A percentile compares a stretch with the other conserved stretches of the same genome.
Evolutionary conservation across 2,113 vertebrate genomes (phyloP).

Genomic region (Chlamydotis undulata): DNA sequence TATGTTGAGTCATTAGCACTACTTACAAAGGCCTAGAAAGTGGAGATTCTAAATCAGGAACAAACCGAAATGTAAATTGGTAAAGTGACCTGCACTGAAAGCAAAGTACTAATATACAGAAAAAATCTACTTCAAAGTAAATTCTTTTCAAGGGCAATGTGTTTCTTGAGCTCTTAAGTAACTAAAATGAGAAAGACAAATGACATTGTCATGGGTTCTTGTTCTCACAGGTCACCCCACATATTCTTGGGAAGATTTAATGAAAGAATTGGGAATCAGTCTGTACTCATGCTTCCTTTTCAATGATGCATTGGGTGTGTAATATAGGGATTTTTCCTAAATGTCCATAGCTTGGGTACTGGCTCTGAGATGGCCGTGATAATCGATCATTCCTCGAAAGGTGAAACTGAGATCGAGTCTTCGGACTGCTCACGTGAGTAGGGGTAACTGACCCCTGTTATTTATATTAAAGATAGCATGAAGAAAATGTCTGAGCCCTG

Average conservation of each 20-base stretch:
- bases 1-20: neutral
- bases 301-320: neutral
- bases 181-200: neutral
- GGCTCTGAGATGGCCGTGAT: neutral
- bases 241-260: neutral
- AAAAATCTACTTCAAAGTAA: neutral
- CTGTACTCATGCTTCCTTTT: neutral
- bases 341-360: neutral
- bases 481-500: neutral
- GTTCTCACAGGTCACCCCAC: neutral
- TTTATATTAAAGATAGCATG: neutral
- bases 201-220: neutral
- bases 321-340: neutral
- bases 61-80: neutral
- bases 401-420: neutral
- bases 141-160: neutral
- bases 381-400: neutral
- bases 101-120: neutral
- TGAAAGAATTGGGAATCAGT: neutral
- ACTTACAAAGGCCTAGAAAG: neutral
- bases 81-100: neutral
- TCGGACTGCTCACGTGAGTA: neutral
- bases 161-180: neutral
- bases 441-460: neutral
- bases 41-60: neutral